Base-by-base conservation (phyloP, 2,797 vertebrate genomes). In the Oophaga sylvatica region DNA sequence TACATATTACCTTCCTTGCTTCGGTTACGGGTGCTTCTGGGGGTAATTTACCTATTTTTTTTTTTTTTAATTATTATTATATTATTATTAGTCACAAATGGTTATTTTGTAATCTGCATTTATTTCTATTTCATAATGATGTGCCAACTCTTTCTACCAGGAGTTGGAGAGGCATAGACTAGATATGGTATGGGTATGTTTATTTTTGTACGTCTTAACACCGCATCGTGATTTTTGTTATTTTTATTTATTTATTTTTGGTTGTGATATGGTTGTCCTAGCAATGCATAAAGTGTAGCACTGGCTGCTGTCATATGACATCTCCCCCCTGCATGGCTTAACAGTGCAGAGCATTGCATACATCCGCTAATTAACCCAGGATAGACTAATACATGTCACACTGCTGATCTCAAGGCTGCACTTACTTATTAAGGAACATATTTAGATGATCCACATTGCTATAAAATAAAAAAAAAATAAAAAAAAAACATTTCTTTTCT, bases 111-210 rank as follows among this genome's bases (percentile, higher is more conserved):
- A 94, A 93, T 96, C 94, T 95, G 94, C 97, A 95, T 96, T 89
- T 94, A 97, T 97, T 99, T 97, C 95, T 96, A 93, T 96, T 95
- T 96, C 96, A 97, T 96, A 96, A 98, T 97, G 92, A 94, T 96
- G 96, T 97, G 95, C 96, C 96, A 97, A 98, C 96, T 97, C 95
- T 98, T 96, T 97, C 96, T 97, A 93, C 96, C 96, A 99, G 98
- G 98, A 99, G 96, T 97, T 99, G 98, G 98, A 99, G 97, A 99
- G 97, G 95, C 98, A 99, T 98, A 99, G 98, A 97, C 97, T 99
- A 99, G 98, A 99, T 97, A 99, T 99, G 98, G 98, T 99, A 99
- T 97, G 98, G 97, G 96, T 97, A 97, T 98, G 97, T 97, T 97
- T 97, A 95, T 96, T 97, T 97, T 96, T 96, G 96, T 97, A 96